Evolutionary conservation across 1,140 invertebrate genomes (phyloP).

Genomic region (Trinorchestia longiramus): DNA sequence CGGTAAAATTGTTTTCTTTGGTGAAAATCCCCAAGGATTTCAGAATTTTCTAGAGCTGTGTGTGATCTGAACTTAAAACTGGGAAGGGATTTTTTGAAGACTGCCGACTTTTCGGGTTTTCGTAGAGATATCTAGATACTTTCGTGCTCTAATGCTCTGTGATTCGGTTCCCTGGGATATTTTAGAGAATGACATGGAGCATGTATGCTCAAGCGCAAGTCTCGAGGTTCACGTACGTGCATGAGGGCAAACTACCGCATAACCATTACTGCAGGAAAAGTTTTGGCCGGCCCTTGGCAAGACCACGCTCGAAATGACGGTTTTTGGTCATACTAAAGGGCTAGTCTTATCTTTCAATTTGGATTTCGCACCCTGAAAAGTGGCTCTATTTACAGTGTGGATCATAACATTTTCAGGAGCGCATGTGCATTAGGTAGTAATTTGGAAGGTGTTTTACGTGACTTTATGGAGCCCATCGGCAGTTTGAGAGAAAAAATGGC

Average conservation of each 20-base stretch:
- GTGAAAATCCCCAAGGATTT: conserved; percentile 3
- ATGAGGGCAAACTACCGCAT: neutral
- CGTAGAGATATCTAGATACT: conserved; percentile 37
- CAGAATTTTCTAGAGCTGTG: conserved; percentile 15
- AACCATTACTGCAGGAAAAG: neutral
- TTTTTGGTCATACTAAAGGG: neutral
- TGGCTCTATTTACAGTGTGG: neutral
- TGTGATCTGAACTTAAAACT: neutral
- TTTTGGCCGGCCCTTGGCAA: neutral
- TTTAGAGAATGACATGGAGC: neutral
- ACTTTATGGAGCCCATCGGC: too few relatives aligned
- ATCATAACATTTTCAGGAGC: too few relatives aligned
- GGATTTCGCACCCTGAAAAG: neutral
- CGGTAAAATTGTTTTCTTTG: conserved; percentile 17
- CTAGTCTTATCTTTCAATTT: neutral
- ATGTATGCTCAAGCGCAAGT: neutral
- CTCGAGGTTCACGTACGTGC: neutral
- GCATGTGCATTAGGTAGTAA: too few relatives aligned
- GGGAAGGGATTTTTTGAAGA: neutral
- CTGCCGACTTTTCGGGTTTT: conserved; percentile 29
- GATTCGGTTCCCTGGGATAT: neutral
- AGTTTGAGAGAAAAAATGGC: too few relatives aligned
- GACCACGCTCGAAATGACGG: neutral
- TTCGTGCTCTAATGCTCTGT: neutral
- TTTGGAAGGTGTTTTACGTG: too few relatives aligned